Percentiles rank a stretch among this genome's conserved stretches.
Conservation (phyloP, 2,113 vertebrate species). For the Orientallactaga bullata region DNA sequence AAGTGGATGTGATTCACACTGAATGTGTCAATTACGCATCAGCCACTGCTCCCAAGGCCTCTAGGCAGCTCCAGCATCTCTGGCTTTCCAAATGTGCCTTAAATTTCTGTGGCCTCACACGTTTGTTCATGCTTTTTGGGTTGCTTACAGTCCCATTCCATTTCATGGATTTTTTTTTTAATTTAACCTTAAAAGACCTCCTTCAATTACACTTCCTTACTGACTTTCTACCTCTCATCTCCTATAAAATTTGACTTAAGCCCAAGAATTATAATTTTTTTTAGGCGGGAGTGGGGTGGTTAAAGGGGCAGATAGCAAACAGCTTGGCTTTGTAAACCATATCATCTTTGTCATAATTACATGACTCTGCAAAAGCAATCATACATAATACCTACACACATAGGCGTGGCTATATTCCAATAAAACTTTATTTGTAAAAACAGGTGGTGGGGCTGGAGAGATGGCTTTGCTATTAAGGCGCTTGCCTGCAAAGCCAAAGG, state of each 20-base stretch:
- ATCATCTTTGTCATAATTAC: background rate
- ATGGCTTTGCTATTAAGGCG: too few relatives aligned
- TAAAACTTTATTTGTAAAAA: background rate
- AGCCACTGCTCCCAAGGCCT: background rate
- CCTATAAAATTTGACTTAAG: background rate
- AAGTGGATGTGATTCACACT: background rate
- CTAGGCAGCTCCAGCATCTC: background rate
- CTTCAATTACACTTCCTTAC: background rate
- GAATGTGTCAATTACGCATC: background rate
- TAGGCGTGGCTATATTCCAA: background rate
- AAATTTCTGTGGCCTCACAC: background rate
- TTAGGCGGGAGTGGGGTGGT: too few relatives aligned
- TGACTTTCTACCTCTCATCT: background rate
- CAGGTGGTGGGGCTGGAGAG: background rate
- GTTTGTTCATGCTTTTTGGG: background rate
- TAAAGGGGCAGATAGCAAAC: background rate
- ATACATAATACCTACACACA: background rate
- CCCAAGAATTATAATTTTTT: background rate
- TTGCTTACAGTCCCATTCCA: background rate
- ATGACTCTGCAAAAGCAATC: background rate
- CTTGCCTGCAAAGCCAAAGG: too few relatives aligned
- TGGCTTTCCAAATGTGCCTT: background rate
- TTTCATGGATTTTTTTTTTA: slow-evolving; percentile 3
- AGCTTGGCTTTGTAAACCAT: background rate
- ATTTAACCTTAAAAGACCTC: slow-evolving; percentile 2